These are phyloP conservation scores for Melospiza georgiana DNA, from an alignment of 2,113 vertebrate genomes.

Conservation along the genomic window DNA sequence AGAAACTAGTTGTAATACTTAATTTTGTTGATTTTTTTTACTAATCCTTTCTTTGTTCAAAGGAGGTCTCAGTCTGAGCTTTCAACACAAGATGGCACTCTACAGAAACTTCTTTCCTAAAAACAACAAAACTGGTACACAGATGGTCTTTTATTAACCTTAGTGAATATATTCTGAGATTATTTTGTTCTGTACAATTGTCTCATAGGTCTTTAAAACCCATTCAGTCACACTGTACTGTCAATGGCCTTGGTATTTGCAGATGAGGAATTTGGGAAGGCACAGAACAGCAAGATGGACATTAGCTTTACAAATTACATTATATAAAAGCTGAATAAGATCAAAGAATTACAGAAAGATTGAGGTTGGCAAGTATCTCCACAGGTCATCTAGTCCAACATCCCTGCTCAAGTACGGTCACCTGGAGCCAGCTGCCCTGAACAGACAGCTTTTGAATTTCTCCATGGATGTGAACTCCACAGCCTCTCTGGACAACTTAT, in stretches of 20 bases:
- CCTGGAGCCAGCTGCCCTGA: neutral
- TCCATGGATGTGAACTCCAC: neutral
- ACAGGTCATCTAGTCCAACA: neutral
- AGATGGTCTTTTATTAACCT: neutral
- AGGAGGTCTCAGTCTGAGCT: neutral
- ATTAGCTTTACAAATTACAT: neutral
- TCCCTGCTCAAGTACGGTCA: neutral
- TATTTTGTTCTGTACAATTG: neutral
- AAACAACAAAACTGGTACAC: neutral
- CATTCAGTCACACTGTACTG: neutral
- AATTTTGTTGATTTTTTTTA: neutral
- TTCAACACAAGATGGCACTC: conserved; percentile 55
- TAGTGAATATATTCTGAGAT: neutral
- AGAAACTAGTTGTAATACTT: neutral
- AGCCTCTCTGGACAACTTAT: neutral
- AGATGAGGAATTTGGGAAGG: neutral
- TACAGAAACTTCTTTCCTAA: neutral
- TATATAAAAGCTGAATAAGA: neutral
- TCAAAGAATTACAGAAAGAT: neutral
- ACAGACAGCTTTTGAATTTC: neutral
- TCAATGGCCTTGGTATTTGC: neutral
- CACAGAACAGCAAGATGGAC: neutral
- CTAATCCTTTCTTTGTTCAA: neutral
- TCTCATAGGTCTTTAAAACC: neutral
- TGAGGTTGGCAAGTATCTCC: neutral